Conservation (phyloP, 1,140 invertebrate species). For the Diuraphis noxia region DNA sequence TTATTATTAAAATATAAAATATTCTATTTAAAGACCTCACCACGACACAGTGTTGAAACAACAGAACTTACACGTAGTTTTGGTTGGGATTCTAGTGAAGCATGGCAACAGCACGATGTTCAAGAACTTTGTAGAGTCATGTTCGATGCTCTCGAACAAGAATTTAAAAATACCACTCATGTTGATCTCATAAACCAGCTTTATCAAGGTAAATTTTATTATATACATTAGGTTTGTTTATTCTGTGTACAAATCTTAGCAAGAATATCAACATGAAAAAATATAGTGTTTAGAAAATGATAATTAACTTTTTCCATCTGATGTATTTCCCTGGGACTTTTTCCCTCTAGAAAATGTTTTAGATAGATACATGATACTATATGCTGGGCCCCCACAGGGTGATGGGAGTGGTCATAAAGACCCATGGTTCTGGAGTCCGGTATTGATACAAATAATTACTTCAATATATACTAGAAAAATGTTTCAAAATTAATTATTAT, state of each 20-base stretch:
- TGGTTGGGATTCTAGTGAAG: slow-evolving; percentile 88
- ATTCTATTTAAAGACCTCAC: slow-evolving; percentile 68
- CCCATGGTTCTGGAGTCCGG: too few species aligned
- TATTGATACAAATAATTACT: too few species aligned
- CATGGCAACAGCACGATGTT: slow-evolving; percentile 92
- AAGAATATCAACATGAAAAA: neutral
- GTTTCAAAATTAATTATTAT: too few species aligned
- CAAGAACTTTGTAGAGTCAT: slow-evolving; percentile 89
- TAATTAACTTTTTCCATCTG: neutral
- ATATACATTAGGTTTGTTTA: neutral
- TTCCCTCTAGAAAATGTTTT: neutral
- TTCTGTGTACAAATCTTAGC: neutral
- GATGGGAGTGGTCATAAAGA: too few species aligned
- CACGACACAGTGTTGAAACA: slow-evolving; percentile 77
- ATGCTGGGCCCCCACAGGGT: too few species aligned
- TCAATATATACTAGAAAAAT: too few species aligned
- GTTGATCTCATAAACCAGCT: slow-evolving; percentile 80
- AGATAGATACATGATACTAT: neutral
- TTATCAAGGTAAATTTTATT: slow-evolving; percentile 67
- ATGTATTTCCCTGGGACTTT: neutral
- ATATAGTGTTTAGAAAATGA: neutral
- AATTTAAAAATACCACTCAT: slow-evolving; percentile 83
- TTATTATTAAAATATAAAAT: neutral
- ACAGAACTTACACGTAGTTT: slow-evolving; percentile 87
- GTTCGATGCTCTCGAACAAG: slow-evolving; percentile 88